These are phyloP conservation scores for Drosophila athabasca DNA, from an alignment of 1,140 invertebrate genomes.

Conservation along the genomic window DNA sequence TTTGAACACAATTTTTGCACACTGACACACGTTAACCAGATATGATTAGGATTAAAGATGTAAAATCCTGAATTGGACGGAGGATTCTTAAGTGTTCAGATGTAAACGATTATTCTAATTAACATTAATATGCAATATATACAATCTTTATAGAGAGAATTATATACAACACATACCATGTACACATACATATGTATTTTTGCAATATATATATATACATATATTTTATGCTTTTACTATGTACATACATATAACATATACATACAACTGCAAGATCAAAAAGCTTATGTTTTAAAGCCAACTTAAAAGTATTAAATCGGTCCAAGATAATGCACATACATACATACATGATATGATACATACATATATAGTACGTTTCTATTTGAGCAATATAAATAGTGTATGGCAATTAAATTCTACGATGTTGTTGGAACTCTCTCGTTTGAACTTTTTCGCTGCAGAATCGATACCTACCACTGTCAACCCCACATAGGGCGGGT, in stretches of 20 bases:
- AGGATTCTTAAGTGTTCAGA: slow-evolving; percentile 72
- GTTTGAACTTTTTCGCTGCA: no score
- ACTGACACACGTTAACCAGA: slow-evolving; percentile 53
- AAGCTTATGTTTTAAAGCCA: slow-evolving; percentile 53
- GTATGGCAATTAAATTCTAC: no score
- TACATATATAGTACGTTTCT: no score
- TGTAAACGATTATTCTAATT: slow-evolving; percentile 74
- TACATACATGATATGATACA: no score
- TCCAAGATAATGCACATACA: slow-evolving; percentile 60
- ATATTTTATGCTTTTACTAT: slow-evolving; percentile 64
- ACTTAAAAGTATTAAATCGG: slow-evolving; percentile 71
- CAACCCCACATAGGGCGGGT: no score
- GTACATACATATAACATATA: slow-evolving; percentile 52
- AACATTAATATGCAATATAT: slow-evolving; percentile 62
- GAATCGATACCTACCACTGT: no score
- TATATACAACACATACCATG: slow-evolving; percentile 63
- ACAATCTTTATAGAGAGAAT: slow-evolving; percentile 44
- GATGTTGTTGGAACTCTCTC: no score
- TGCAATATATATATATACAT: slow-evolving; percentile 67
- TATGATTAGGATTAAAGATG: slow-evolving; percentile 50
- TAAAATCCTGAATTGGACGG: slow-evolving; percentile 37
- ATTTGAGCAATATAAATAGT: no score
- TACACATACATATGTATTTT: slow-evolving; percentile 64
- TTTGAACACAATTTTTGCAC: slow-evolving; percentile 62
- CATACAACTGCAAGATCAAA: slow-evolving; percentile 52